Base-by-base conservation (phyloP, 2,113 vertebrate species). In the Saguinus midas region DNA sequence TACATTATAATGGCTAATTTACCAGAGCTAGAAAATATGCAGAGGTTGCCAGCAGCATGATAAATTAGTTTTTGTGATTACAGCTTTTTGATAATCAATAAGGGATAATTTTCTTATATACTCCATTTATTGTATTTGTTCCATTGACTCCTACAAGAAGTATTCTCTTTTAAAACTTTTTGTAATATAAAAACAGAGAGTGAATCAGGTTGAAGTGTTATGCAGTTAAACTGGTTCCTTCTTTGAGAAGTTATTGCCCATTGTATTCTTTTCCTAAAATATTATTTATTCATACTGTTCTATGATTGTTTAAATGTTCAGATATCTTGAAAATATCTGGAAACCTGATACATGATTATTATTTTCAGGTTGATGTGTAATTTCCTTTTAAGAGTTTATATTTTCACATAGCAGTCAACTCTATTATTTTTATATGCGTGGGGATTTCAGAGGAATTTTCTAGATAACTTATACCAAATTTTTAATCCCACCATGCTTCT, bases 231-330 rank as follows among this genome's bases (percentile, higher is more conserved):
- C 25, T 88, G 25, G 14, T 83, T 92, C 81, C 57, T 58, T 70
- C 35, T 72, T 43, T 93, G 72, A 73, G 43, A 94, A 66, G 18
- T 72, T 72, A 82, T 48, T 87, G 45, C 6, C 40, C 2, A 1
- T 95, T 94, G 13, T 90, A 5, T 92, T 91, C 4, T 84, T 89
- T 97, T 58, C 40, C 25, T 84, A 84, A 95, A 92, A 35, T 78
- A 40, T 6, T 87, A 8, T 68, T 70, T 95, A 23, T 61, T 52
- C 17, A 5, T 52, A 48, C 66, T 92, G 8, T 76, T 81, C 29
- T 40, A 58, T 9, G 50, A 52, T 72, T 96, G 90, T 13, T 55
- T 86, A 83, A 95, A 75, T 96, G 29, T 86, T 75, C 40, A 89
- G 23, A 72, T 58, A 40, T 70, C n/a, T 90, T 94, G 81, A 79